These are phyloP conservation scores for Pipistrellus nathusii DNA, from an alignment of 2,797 vertebrate genomes.

Conservation along the genomic window DNA sequence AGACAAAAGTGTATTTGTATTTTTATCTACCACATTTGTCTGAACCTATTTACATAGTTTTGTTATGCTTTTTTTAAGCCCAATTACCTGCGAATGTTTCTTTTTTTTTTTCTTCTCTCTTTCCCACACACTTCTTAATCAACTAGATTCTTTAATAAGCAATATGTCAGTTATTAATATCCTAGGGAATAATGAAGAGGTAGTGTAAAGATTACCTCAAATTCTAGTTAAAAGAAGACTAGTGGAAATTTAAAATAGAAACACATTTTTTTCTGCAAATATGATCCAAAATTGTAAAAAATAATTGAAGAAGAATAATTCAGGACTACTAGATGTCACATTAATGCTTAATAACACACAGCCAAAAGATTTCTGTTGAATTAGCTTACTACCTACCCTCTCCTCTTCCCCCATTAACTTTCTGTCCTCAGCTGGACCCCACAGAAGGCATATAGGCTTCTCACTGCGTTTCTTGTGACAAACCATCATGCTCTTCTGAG, in stretches of 20 bases:
- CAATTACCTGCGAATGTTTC: neutral
- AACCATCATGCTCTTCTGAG: neutral
- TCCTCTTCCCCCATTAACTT: neutral
- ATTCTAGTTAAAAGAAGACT: slow-evolving; percentile 46
- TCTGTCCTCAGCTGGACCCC: neutral
- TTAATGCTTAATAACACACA: neutral
- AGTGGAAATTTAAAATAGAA: slow-evolving; percentile 42
- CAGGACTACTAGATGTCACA: neutral
- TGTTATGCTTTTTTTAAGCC: neutral
- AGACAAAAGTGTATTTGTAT: neutral
- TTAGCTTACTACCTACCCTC: neutral
- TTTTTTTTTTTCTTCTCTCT: slow-evolving; percentile 31
- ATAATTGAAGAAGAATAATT: slow-evolving; percentile 18
- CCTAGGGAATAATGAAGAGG: neutral
- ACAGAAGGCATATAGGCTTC: neutral
- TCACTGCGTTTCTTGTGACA: neutral
- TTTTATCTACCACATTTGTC: slow-evolving; percentile 24
- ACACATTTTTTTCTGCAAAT: slow-evolving; percentile 57
- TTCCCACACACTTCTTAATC: neutral
- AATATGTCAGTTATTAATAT: slow-evolving; percentile 39
- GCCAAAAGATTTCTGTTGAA: slow-evolving; percentile 12
- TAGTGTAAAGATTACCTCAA: slow-evolving; percentile 20
- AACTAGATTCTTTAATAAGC: slow-evolving; percentile 26
- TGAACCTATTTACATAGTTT: slow-evolving; percentile 51
- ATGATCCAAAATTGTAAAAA: slow-evolving; percentile 45